These are phyloP conservation scores for Brenthis daphne DNA, from an alignment of 2,888 invertebrate genomes.

Conservation along the genomic window DNA sequence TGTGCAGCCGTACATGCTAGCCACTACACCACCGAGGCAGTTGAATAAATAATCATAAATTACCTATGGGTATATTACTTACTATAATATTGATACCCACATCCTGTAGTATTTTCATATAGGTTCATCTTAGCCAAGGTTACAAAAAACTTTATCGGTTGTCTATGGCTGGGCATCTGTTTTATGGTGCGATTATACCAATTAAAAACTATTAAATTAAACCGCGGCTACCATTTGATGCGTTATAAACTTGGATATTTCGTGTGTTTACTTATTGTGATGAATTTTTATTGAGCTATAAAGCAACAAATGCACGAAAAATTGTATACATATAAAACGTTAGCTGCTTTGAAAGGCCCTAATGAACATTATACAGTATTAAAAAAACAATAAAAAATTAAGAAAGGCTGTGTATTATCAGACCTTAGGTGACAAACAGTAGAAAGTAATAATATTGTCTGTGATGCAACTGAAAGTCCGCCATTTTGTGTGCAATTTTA, in stretches of 20 bases:
- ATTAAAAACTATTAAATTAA: slow-evolving; percentile 80
- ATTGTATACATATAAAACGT: slow-evolving; percentile 10
- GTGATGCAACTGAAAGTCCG: slow-evolving; percentile 49
- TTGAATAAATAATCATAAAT: too few species aligned
- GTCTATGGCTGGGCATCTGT: slow-evolving; percentile 68
- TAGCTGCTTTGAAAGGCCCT: not conserved
- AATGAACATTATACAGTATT: not conserved
- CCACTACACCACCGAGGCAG: too few species aligned
- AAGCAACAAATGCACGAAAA: slow-evolving; percentile 44
- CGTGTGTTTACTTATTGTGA: slow-evolving; percentile 78
- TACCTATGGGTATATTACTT: too few species aligned
- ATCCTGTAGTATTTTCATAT: too few species aligned
- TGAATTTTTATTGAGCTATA: slow-evolving; percentile 61
- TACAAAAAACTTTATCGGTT: slow-evolving; percentile 57
- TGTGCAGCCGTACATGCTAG: too few species aligned
- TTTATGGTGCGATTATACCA: slow-evolving; percentile 76
- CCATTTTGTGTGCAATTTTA: slow-evolving; percentile 52
- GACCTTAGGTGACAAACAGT: not conserved
- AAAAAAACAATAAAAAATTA: not conserved
- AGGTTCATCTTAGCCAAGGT: not conserved
- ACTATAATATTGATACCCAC: too few species aligned
- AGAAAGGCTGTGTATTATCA: not conserved
- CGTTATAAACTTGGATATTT: slow-evolving; percentile 60
- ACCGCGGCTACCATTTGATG: slow-evolving; percentile 76
- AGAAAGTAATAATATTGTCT: slow-evolving; percentile 55